Evolutionary conservation across 2,888 invertebrate species (phyloP).

Genomic region (Tribolium freemani): DNA sequence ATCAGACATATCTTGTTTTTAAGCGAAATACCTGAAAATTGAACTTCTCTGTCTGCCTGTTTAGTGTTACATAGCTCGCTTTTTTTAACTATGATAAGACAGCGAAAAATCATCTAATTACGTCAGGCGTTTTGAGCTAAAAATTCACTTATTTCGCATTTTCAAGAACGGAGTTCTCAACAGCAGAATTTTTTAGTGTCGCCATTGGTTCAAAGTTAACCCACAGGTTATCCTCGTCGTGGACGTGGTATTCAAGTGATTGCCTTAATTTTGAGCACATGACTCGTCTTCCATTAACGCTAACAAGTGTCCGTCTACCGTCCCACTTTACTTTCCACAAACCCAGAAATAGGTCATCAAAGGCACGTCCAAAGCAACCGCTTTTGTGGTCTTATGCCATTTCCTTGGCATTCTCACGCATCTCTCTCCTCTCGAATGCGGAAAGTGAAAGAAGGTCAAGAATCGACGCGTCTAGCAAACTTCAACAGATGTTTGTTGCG

Average conservation of each 20-base stretch:
- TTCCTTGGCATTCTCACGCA: constrained; percentile 2
- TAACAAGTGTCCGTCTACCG: constrained; percentile 3
- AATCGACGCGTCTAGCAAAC: constrained; percentile 20
- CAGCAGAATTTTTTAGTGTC: too few species aligned
- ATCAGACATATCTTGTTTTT: too few species aligned
- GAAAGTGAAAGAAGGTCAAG: constrained; percentile 41
- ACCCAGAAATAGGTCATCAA: constrained; percentile 19
- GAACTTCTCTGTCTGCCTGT: too few species aligned
- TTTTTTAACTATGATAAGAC: too few species aligned
- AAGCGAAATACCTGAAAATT: too few species aligned
- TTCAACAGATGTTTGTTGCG: constrained; percentile 30
- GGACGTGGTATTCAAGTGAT: neutral
- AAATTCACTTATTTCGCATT: too few species aligned
- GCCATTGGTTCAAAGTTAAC: too few species aligned
- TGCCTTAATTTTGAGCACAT: neutral
- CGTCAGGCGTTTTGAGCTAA: too few species aligned
- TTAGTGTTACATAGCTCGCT: too few species aligned
- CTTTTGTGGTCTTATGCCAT: neutral
- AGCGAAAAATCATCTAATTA: too few species aligned
- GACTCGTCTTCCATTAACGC: neutral
- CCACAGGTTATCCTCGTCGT: neutral
- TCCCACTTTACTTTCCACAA: constrained; percentile 5
- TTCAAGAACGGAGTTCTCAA: too few species aligned
- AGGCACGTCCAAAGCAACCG: neutral
- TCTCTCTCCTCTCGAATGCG: neutral